Conservation (phyloP, 2,888 invertebrate genomes). For the Beris chalybata region DNA sequence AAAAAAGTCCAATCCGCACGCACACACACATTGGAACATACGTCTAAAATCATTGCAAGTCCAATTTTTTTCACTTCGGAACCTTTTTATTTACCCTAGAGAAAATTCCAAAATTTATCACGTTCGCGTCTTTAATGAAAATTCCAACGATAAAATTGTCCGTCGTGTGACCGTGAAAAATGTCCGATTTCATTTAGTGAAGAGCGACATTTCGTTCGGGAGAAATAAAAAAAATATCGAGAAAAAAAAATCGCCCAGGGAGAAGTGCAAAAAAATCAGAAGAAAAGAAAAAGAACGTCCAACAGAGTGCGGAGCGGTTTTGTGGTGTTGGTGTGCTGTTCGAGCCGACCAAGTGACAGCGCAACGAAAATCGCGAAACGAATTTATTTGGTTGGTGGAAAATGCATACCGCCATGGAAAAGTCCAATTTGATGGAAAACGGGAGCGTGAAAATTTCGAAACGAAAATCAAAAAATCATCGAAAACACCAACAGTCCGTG, state of each 20-base stretch:
- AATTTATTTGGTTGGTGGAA: not conserved
- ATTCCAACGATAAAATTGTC: not conserved
- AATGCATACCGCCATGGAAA: conserved; percentile 35
- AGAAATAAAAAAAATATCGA: conserved; percentile 2
- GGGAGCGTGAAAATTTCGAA: conserved; percentile 30
- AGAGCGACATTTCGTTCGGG: not conserved
- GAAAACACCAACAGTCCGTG: conserved; percentile 28
- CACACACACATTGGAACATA: not conserved
- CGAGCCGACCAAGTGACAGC: conserved; percentile 15
- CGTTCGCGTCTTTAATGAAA: not conserved
- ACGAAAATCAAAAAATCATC: conserved; percentile 30
- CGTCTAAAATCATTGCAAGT: conserved; percentile 22
- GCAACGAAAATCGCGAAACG: not conserved
- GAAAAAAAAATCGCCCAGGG: conserved; percentile 3
- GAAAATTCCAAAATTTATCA: not conserved
- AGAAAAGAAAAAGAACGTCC: conserved; percentile 6
- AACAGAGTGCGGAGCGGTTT: conserved; percentile 10
- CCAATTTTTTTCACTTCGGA: conserved; percentile 20
- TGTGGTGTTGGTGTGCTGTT: conserved; percentile 20
- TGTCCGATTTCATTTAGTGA: not conserved
- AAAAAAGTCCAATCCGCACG: not conserved
- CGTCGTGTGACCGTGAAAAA: not conserved
- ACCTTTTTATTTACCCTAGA: conserved; percentile 17
- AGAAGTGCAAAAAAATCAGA: conserved; percentile 19
- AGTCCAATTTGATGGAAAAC: conserved; percentile 27